Evolutionary conservation across 2,113 vertebrate genomes (phyloP), one percentile per base, ranked within the genome.

Genomic region (Mobula birostris): DNA sequence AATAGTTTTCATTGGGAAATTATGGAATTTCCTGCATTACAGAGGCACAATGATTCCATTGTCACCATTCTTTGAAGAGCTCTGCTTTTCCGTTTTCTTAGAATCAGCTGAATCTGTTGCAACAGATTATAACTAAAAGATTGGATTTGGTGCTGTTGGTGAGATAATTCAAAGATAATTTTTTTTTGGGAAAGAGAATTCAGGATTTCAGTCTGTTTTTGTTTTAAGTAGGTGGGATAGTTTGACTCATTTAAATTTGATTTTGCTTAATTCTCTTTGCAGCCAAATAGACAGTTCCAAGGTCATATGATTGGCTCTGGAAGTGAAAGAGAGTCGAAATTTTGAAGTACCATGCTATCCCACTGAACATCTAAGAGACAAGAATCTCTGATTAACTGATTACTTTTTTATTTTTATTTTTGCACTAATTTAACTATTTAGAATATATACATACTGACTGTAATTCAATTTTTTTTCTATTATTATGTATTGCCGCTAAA

Each of bases 1-100:
- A n/a, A 91, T 32, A 72, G 88, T 92, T 92, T 92, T 68, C 90
- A 40, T 70, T 72, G 21, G 90, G 21, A 92, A 92, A 88, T 36
- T 0, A 32, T 48, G 66, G 90, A 91, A 91, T 91, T 91, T 91
- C 63, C 29, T 91, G 87, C 29, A 36, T 19, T 68, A 12, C 68
- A 91, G 17, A 68, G 63, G 15, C 66, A 29, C 17, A 56, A 87
- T 83, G 80, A 88, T 63, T 63, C 29, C 32, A 27, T 7, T 68
- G 17, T 32, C 58, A 27, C 58, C 9, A n/a, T 56, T 90, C 58
- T 14, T 17, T n/a, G 58, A n/a, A 24, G 27, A 27, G 27, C 27
- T 58, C 61, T 48, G 27, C 0, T 58, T n/a, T 88, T 14, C 6
- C 58, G 11, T 90, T 90, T 48, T n/a, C 68, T n/a, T 24, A 2